Evolutionary conservation across 2,113 vertebrate species (phyloP).

Genomic region (Miniopterus natalensis): DNA sequence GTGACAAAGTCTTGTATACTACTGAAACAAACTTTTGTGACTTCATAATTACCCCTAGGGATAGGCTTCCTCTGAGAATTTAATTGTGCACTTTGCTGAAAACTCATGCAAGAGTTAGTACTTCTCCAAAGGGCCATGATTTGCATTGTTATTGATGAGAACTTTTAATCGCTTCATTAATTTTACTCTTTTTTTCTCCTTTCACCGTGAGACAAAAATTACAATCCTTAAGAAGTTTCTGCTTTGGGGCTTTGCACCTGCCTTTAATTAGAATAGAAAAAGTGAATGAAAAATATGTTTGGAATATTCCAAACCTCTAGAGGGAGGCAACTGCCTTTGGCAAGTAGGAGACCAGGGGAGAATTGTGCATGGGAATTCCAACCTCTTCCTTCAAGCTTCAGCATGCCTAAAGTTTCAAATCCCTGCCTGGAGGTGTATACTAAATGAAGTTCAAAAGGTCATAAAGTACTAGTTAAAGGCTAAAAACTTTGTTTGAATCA

Average conservation of each 20-base stretch:
- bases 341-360: not conserved
- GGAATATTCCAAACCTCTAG: not conserved
- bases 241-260: not conserved
- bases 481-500: not conserved
- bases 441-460: not conserved
- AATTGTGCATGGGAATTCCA: not conserved
- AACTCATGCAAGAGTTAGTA: not conserved
- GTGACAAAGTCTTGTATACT: not conserved
- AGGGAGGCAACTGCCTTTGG: not conserved
- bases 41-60: not conserved
- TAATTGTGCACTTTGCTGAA: not conserved
- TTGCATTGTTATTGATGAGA: not conserved
- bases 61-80: not conserved
- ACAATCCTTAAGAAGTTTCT: not conserved
- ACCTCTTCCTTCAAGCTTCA: not conserved
- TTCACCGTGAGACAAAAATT: conserved; percentile 20
- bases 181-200: not conserved
- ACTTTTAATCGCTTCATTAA: conserved; percentile 61
- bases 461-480: not conserved
- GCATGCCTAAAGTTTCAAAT: not conserved
- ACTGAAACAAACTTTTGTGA: not conserved
- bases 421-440: not conserved
- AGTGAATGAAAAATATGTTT: not conserved
- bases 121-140: not conserved
- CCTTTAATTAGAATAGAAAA: not conserved